phyloP scores from a whole-genome alignment of 2,888 invertebrate genomes.

The Glomeris marginata region DNA sequence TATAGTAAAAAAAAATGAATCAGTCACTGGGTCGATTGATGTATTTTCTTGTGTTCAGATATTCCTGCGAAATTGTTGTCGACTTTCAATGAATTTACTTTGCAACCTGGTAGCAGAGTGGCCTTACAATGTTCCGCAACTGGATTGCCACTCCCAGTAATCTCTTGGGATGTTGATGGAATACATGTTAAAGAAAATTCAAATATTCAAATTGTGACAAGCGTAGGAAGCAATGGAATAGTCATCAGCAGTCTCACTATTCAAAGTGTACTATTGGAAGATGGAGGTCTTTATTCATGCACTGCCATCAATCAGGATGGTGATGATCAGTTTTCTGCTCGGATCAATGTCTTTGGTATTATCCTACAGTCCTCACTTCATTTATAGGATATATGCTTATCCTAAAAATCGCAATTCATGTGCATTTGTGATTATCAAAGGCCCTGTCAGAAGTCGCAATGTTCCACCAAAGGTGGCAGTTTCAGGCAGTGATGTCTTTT shows the following conservation, averaged over 20 bases:
- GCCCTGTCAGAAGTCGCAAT: too few species aligned
- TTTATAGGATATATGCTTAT: too few species aligned
- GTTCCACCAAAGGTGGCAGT: too few species aligned
- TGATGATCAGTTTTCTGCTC: background rate
- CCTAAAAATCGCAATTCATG: too few species aligned
- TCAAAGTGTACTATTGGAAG: background rate
- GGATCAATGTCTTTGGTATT: constrained; percentile 2
- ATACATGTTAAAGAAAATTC: background rate
- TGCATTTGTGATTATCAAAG: too few species aligned
- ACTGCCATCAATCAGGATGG: background rate
- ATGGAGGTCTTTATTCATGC: constrained; percentile 3
- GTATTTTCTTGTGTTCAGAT: background rate
- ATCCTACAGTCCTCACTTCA: too few species aligned
- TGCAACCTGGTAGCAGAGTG: background rate
- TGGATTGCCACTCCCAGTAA: background rate
- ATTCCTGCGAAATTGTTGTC: background rate
- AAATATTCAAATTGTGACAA: background rate
- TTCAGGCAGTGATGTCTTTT: too few species aligned
- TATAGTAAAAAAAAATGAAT: too few species aligned
- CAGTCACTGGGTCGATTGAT: too few species aligned
- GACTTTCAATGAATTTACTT: background rate
- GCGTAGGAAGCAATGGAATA: background rate
- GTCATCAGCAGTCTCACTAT: background rate
- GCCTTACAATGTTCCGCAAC: background rate
- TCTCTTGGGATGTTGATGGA: background rate